Percentiles rank a stretch among this genome's conserved stretches.
These are phyloP conservation scores for Copsychus sechellarum DNA, from an alignment of 2,113 vertebrate genomes.

Conservation along the genomic window DNA sequence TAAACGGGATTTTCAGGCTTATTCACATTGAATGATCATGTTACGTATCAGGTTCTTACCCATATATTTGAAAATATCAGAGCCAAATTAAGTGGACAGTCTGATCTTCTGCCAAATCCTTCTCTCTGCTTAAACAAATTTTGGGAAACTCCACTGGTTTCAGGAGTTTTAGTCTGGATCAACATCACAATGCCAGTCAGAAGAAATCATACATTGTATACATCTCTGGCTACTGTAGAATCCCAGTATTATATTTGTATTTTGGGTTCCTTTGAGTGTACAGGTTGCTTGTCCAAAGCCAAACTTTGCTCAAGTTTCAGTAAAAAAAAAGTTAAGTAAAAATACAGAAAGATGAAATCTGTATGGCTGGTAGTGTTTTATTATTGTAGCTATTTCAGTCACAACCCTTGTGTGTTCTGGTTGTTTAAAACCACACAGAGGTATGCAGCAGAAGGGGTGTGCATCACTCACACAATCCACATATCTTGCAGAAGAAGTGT, in stretches of 20 bases:
- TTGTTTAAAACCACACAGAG: background rate
- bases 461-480: background rate
- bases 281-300: background rate
- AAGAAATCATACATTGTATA: background rate
- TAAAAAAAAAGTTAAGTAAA: slow-evolving; percentile 12
- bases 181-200: background rate
- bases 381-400: background rate
- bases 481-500: background rate
- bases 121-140: background rate
- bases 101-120: background rate
- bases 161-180: background rate
- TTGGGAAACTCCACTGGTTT: background rate
- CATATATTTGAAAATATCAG: background rate
- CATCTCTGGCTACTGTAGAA: background rate
- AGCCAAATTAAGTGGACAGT: background rate
- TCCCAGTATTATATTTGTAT: background rate
- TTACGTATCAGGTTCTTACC: background rate
- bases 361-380: background rate
- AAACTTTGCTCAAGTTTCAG: background rate
- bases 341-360: background rate
- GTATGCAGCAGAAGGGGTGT: background rate
- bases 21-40: background rate
- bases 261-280: background rate
- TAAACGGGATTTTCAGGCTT: slow-evolving; percentile 5
- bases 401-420: background rate